Evolutionary conservation across 2,797 vertebrate genomes (phyloP).

Genomic region (Telmatherina bonti): DNA sequence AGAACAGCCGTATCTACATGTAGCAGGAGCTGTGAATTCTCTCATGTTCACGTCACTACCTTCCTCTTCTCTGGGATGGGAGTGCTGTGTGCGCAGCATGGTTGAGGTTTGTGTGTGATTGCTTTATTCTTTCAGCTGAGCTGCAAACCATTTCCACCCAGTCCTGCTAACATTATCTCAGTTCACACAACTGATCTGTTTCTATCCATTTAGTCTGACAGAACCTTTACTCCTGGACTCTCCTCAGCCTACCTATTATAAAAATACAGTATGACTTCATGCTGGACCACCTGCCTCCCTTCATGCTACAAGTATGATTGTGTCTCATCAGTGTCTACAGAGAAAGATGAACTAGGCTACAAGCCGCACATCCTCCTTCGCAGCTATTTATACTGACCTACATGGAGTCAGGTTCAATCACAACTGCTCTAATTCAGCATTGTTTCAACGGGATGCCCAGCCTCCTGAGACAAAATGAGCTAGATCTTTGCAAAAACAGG

Average conservation of each 20-base stretch:
- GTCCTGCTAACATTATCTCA: too few relatives aligned
- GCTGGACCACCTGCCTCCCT: slow-evolving; percentile 28
- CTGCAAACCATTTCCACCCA: too few relatives aligned
- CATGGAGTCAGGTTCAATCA: slow-evolving; percentile 67
- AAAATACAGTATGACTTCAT: slow-evolving; percentile 37
- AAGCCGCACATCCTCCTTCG: slow-evolving; percentile 32
- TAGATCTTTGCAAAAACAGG: slow-evolving; percentile 30
- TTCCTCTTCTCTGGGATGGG: slow-evolving; percentile 3
- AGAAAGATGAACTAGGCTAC: slow-evolving; percentile 60
- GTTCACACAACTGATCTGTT: too few relatives aligned
- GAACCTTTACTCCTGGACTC: neutral
- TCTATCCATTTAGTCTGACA: neutral
- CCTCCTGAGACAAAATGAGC: slow-evolving; percentile 66
- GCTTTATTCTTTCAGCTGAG: too few relatives aligned
- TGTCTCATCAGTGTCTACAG: slow-evolving; percentile 10
- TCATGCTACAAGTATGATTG: slow-evolving; percentile 6
- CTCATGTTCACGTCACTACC: neutral
- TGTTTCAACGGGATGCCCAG: slow-evolving; percentile 34
- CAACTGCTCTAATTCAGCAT: slow-evolving; percentile 67
- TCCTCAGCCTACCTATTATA: neutral
- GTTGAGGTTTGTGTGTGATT: too few relatives aligned
- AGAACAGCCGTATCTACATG: neutral
- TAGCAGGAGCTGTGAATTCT: slow-evolving; percentile 3
- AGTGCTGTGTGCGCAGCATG: neutral
- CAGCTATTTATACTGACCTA: slow-evolving; percentile 82